Evolutionary conservation across 2,797 vertebrate genomes (phyloP), one percentile per base, ranked within the genome.

Genomic region (Channa striata): DNA sequence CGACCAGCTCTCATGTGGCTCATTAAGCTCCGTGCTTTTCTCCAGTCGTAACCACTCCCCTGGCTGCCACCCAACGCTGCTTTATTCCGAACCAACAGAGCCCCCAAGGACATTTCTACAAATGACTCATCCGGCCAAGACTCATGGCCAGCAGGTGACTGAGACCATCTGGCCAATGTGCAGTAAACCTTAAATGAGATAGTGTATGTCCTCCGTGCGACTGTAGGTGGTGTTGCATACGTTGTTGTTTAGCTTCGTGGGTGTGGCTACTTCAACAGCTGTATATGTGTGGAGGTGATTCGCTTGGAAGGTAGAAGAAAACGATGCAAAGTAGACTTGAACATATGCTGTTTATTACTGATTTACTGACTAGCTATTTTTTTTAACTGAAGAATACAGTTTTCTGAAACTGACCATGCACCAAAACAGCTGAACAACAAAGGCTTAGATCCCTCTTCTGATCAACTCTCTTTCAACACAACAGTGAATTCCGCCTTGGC

Each of bases 1-100:
- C 4, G 49, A 69, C 4, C 25, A 30, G 40, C 66, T 85, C 91
- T 83, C 83, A 50, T 6, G 83, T 83, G 91, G 72, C 92, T 91
- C 81, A 58, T 92, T 91, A 92, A 39, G 57, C 57, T 69, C 72
- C 69, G 34, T 13, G 40, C 63, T 80, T 52, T 46, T 54, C 65
- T 74, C 74, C 14, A 37, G 68, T 69, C 70, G 16, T 61, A 68
- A 82, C 49, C 5, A 75, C 50, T 88, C 80, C 84, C 78, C 67
- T 74, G 73, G 67, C 60, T 58, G 39, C 76, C 43, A 14, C 58
- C 59, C 68, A 54, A 43, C 16, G 56, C 63, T 20, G 63, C 59
- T 69, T 72, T 44, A 63, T 78, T 72, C 74, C 69, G 52, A 77
- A 73, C 71, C 77, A 57, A 62, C 80, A 19, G 6, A 67, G 47